A percentile compares a stretch with the other conserved stretches of the same genome.
phyloP scores from a whole-genome alignment of 1,140 invertebrate species.

The Bombus vancouverensis region DNA sequence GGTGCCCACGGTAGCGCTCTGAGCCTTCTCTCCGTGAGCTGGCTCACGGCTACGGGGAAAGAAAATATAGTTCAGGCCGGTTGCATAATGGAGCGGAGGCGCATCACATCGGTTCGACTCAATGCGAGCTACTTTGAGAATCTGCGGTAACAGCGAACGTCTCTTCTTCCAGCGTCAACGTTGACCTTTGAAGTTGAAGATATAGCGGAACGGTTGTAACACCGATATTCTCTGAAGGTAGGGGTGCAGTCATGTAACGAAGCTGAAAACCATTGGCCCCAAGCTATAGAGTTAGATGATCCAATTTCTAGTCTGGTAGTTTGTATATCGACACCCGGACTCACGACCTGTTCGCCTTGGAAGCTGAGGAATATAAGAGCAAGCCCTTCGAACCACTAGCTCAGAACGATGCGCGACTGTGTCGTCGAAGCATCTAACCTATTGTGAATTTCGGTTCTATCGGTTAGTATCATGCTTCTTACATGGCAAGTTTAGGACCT shows the following conservation, averaged over 20 bases:
- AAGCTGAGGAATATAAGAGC: conserved; percentile 5
- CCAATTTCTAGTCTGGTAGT: conserved; percentile 25
- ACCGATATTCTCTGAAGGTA: conserved; percentile 16
- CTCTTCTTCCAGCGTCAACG: conserved; percentile 38
- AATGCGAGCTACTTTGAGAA: conserved; percentile 41
- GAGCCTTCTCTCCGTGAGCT: conserved; percentile 36
- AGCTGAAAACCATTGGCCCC: conserved; percentile 15
- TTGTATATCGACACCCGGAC: conserved; percentile 15
- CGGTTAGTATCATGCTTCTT: background rate
- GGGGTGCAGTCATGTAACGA: conserved; percentile 28
- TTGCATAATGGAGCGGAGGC: conserved; percentile 63
- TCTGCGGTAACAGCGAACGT: conserved; percentile 31
- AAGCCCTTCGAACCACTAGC: background rate
- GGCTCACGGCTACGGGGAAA: conserved; percentile 24
- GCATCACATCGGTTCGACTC: conserved; percentile 44
- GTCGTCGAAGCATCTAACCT: background rate
- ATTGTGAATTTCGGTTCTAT: background rate
- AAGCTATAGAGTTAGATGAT: conserved; percentile 31
- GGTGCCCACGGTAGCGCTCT: conserved; percentile 56
- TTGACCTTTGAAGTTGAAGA: conserved; percentile 55
- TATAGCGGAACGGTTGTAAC: background rate
- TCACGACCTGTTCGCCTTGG: conserved; percentile 35
- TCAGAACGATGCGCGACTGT: conserved; percentile 5
- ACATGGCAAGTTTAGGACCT: background rate
- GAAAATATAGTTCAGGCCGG: conserved; percentile 66